Percentiles rank a stretch among this genome's conserved stretches.
phyloP scores from a whole-genome alignment of 2,113 vertebrate genomes.

The pig (Sus scrofa) region T2T-Sscrofa CM000824.6:225388501-225389000 shows the following conservation, averaged over 20 bases:
- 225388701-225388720: neutral
- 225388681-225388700: fast-evolving
- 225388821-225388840: neutral
- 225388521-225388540: neutral
- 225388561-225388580: fast-evolving
- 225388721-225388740: fast-evolving
- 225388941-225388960: too few species aligned
- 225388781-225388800: fast-evolving
- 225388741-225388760: fast-evolving
- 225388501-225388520: neutral
- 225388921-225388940: neutral
- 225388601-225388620: neutral
- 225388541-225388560: neutral
- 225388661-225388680: neutral
- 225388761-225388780: fast-evolving
- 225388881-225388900: fast-evolving
- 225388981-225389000: too few species aligned
- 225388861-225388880: fast-evolving
- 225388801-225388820: neutral
- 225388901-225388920: neutral
- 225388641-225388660: neutral
- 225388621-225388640: fast-evolving
- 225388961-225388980: too few species aligned
- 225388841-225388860: fast-evolving
- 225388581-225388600: too few species aligned